Base-by-base conservation (phyloP, 2,797 vertebrate species). In the Esox masquinongy region DNA sequence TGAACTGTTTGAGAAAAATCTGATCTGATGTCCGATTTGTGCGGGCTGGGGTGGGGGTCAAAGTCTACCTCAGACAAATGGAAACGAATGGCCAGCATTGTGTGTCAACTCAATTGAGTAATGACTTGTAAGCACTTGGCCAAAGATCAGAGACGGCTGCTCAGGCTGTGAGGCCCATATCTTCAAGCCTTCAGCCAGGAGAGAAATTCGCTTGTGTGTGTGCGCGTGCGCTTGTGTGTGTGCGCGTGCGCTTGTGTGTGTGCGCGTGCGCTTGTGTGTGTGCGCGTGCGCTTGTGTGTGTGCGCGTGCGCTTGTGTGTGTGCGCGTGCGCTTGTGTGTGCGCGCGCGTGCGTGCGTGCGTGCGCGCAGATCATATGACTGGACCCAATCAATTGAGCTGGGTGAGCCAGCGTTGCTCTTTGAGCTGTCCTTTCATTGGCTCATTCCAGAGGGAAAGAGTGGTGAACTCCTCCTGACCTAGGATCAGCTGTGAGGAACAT, bases 51-150 rank as follows among this genome's bases (percentile, higher is more conserved):
- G 29, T 29, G 31, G 29, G 64, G 26, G 64, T 29, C 64, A 67
- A 67, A 34, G 64, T 67, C 64, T 67, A 36, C 64, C 29, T 19
- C 31, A 14, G 64, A 34, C 67, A 43, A 43, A 68, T 68, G 67
- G 39, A 43, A 68, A 68, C 7, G 66, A 68, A 68, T n/a, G 34
- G 8, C 29, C 6, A 34, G 64, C 31, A 61, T 66, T 66, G 26
- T 26, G 22, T 67, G 67, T 68, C n/a, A 11, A 68, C 16, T 68
- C n/a, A n/a, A 68, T n/a, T 43, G 36, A 68, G 36, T 39, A 22
- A 36, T 68, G 67, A 68, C 11, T 19, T 68, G 67, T 68, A 39
- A 68, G 67, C 36, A 68, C 67, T 68, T 19, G 67, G 36, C 67
- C 67, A 68, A 68, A 68, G 67, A 36, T 68, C 67, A 68, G 16